A percentile compares a stretch with the other conserved stretches of the same genome.
These are phyloP conservation scores for Actinia tenebrosa DNA, from an alignment of 64 coral and sea anemone species.

Conservation along the genomic window DNA sequence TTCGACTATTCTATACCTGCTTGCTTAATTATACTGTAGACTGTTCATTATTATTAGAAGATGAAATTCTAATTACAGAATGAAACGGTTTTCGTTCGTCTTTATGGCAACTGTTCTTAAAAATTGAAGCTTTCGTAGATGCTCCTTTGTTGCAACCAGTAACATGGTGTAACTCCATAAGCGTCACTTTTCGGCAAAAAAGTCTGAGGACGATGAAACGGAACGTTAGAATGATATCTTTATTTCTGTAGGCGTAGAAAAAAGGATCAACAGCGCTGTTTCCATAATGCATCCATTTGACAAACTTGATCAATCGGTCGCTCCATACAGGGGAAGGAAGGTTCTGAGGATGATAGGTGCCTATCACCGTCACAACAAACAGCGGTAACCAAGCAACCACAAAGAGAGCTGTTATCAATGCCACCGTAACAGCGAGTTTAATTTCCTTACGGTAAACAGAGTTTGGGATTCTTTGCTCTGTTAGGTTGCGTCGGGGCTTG, in stretches of 20 bases:
- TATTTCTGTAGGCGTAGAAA: slow-evolving; percentile 61
- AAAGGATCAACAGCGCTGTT: slow-evolving; percentile 59
- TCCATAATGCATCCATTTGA: slow-evolving; percentile 68
- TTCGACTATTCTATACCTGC: too few relatives aligned
- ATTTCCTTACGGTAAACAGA: slow-evolving; percentile 45
- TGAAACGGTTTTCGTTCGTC: neutral
- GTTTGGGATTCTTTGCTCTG: slow-evolving; percentile 25
- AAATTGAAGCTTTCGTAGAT: neutral
- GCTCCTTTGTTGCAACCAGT: neutral
- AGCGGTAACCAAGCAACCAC: slow-evolving; percentile 64
- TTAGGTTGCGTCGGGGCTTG: slow-evolving; percentile 3
- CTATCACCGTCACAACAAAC: slow-evolving; percentile 40
- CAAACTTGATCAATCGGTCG: slow-evolving; percentile 41
- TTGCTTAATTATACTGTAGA: neutral
- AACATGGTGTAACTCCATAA: neutral
- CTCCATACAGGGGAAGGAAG: slow-evolving; percentile 31
- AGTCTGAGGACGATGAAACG: slow-evolving; percentile 20
- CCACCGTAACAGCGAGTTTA: slow-evolving; percentile 38
- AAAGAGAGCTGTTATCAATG: slow-evolving; percentile 47
- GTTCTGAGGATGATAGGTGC: slow-evolving; percentile 36
- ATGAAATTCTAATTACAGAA: neutral
- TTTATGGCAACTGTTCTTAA: neutral
- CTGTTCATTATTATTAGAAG: neutral
- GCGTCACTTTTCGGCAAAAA: slow-evolving; percentile 18
- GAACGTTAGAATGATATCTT: slow-evolving; percentile 50